These are phyloP conservation scores for Pomacea canaliculata DNA, from an alignment of 2,888 invertebrate genomes.

Conservation along the genomic window DNA sequence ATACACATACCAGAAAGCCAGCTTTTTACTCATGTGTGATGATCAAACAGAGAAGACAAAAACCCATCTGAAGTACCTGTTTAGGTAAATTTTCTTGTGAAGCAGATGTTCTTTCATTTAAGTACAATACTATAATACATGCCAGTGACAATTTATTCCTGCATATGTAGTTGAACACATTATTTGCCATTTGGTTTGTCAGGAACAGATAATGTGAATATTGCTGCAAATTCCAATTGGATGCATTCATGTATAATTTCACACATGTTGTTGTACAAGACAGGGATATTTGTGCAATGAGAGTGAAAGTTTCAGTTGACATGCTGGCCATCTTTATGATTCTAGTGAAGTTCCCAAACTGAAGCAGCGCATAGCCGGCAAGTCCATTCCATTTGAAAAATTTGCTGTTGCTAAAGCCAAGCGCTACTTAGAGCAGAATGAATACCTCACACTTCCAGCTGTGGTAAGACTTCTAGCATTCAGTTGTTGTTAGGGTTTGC, in stretches of 20 bases:
- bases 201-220: too few relatives aligned
- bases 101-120: background rate
- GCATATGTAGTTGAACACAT: too few relatives aligned
- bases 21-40: constrained; percentile 82
- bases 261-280: too few relatives aligned
- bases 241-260: too few relatives aligned
- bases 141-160: background rate
- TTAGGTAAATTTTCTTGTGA: constrained; percentile 75
- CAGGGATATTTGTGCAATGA: too few relatives aligned
- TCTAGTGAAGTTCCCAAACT: constrained; percentile 82
- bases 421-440: constrained; percentile 82
- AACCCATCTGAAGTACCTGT: constrained; percentile 76
- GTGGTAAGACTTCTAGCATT: constrained; percentile 71
- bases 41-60: constrained; percentile 70
- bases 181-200: too few relatives aligned
- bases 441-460: constrained; percentile 83
- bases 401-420: constrained; percentile 89
- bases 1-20: constrained; percentile 90
- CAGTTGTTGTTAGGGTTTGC: background rate
- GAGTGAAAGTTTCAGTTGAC: too few relatives aligned
- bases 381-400: constrained; percentile 97
- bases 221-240: too few relatives aligned
- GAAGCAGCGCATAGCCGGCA: constrained; percentile 93
- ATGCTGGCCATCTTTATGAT: constrained; percentile 13
- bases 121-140: too few relatives aligned